Base-by-base conservation (phyloP, 2,797 vertebrate species). In the Mycteria americana region DNA sequence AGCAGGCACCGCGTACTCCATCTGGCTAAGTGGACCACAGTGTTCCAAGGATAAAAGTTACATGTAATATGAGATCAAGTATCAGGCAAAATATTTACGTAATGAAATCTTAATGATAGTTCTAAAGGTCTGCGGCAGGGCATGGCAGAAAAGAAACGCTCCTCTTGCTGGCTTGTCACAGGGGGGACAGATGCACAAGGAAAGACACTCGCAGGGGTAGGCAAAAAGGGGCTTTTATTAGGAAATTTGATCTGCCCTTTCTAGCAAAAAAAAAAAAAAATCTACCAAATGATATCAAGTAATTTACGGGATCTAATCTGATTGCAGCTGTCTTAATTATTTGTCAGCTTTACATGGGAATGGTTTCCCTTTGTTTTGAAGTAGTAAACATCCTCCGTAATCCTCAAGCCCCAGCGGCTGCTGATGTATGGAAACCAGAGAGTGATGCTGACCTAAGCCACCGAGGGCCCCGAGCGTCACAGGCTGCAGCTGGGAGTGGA, bases 351-450 rank as follows among this genome's bases (percentile, higher is more conserved):
- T 28, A 7, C 39, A 16, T 11, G 65, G 85, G 35, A 50, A 90
- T 21, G 56, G 33, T 70, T 92, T 82, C 60, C 46, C 74, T 92
- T 95, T 95, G 85, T 92, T 86, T 33, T 27, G 77, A 78, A 90
- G 80, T 12, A 50, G 76, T 69, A 85, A 93, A 86, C 57, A 28
- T 77, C 53, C 59, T 56, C 65, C 0, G 2, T 65, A 77, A 84
- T 46, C 68, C 75, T 48, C 31, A 4, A 12, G 6, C 19, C 69
- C 50, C 33, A 2, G 30, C 0, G 13, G 77, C 57, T 76, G 72
- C 65, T 85, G 72, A 41, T 67, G 63, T 57, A 17, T 28, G 39
- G 77, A 81, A 90, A 88, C 67, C 70, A 69, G 78, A 80, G 81
- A 37, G 48, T 2, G 4, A 19, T 3, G 5, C 68, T 64, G 87